Base-by-base conservation (phyloP, 2,113 vertebrate genomes). In the Burhinus oedicnemus region DNA sequence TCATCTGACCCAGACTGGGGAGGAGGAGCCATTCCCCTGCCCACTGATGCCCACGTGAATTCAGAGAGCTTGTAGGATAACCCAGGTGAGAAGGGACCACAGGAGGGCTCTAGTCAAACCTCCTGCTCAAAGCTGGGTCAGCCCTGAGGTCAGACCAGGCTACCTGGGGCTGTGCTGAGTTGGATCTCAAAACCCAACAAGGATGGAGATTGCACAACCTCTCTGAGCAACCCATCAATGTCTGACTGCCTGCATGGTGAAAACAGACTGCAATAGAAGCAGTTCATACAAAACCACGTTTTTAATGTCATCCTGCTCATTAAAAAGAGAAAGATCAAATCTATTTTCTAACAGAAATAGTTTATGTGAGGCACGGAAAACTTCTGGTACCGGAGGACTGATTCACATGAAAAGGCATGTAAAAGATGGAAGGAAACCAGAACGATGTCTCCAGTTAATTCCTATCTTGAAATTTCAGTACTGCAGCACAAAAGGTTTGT, bases 281-380 rank as follows among this genome's bases (percentile, higher is more conserved):
- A 87, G 89, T 65, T 88, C 42, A 7, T 34, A 64, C 30, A 38
- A 79, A 91, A n/a, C 44, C 66, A 72, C 2, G 0, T 12, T 87
- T 86, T 94, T 87, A 85, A 93, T 85, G 93, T 79, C 84, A 91
- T 69, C 57, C 38, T 30, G 72, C 89, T 91, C 83, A 70, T 94
- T 93, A 91, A 79, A 93, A 91, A 90, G 65, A 61, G 91, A 96
- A 90, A 92, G 74, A 89, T 84, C 74, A 88, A 55, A 77, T 89
- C 81, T 84, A 16, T 93, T 94, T 89, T 96, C 65, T 79, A 91
- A 74, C 40, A 64, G 47, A 66, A 92, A 84, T 69, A 66, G 80
- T 80, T 66, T 70, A 42, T 47, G 44, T 51, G 84, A 90, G 71
- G 79, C 79, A 93, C 1, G 18, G 87, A 90, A 88, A 88, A 83